Conservation (phyloP, 2,888 invertebrate species). For the Cantharis lateralis region DNA sequence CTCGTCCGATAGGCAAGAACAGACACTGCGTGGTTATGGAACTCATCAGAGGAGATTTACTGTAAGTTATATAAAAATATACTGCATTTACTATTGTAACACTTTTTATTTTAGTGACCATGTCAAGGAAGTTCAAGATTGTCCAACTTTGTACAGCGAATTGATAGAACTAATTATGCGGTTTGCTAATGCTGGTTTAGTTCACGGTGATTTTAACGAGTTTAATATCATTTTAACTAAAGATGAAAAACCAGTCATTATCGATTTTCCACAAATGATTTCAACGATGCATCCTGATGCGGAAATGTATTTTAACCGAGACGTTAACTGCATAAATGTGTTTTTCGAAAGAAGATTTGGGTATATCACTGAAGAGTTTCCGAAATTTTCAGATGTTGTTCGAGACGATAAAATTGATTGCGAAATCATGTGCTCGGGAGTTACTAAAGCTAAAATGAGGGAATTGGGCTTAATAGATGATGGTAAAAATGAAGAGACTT, state of each 20-base stretch:
- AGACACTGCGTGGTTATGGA: slow-evolving; percentile 97
- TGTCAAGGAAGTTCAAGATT: slow-evolving; percentile 67
- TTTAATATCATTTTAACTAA: slow-evolving; percentile 93
- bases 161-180: slow-evolving; percentile 91
- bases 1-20: slow-evolving; percentile 92
- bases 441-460: slow-evolving; percentile 80
- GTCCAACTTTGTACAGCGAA: slow-evolving; percentile 84
- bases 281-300: slow-evolving; percentile 93
- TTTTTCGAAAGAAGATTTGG: slow-evolving; percentile 90
- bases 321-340: slow-evolving; percentile 88
- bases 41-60: slow-evolving; percentile 78
- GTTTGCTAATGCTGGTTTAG: slow-evolving; percentile 92
- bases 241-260: slow-evolving; percentile 81
- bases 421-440: slow-evolving; percentile 89
- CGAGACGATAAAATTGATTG: slow-evolving; percentile 83
- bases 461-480: slow-evolving; percentile 59
- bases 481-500: not conserved
- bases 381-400: slow-evolving; percentile 75
- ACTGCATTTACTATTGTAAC: too few relatives aligned
- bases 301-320: slow-evolving; percentile 91
- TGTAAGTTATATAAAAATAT: too few relatives aligned
- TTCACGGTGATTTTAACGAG: slow-evolving; percentile 99
- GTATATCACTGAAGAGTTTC: slow-evolving; percentile 83
- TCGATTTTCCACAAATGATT: slow-evolving; percentile 99
- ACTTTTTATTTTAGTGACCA: slow-evolving; percentile 57